Evolutionary conservation across 2,888 invertebrate species (phyloP).

Genomic region (Phymatocera aterrima): DNA sequence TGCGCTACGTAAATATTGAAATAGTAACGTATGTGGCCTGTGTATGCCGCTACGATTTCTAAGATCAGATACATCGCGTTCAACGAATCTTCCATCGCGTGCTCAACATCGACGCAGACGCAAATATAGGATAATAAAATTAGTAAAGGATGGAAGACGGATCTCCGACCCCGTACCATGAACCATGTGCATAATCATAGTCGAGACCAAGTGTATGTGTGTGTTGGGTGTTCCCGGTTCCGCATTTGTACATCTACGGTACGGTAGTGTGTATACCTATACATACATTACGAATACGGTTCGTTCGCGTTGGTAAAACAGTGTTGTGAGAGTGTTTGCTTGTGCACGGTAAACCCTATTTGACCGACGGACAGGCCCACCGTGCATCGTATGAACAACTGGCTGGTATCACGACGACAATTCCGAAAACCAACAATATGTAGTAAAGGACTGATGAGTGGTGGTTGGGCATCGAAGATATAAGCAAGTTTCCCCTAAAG

Average conservation of each 20-base stretch:
- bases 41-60: neutral
- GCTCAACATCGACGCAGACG: neutral
- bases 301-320: neutral
- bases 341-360: constrained; percentile 29
- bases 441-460: neutral
- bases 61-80: neutral
- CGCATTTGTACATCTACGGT: neutral
- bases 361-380: constrained; percentile 1
- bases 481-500: neutral
- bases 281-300: neutral
- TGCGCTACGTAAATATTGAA: neutral
- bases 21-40: constrained; percentile 3
- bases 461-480: no score
- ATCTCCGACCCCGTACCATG: neutral
- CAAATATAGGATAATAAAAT: neutral
- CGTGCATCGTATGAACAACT: no score
- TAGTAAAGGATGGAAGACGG: neutral
- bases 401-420: neutral
- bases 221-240: no score
- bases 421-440: constrained; percentile 1
- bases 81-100: no score
- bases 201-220: no score
- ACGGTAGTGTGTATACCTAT: neutral
- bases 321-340: no score
- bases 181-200: neutral